Conservation (phyloP, 2,113 vertebrate genomes). For the Entomyzon cyanotis region DNA sequence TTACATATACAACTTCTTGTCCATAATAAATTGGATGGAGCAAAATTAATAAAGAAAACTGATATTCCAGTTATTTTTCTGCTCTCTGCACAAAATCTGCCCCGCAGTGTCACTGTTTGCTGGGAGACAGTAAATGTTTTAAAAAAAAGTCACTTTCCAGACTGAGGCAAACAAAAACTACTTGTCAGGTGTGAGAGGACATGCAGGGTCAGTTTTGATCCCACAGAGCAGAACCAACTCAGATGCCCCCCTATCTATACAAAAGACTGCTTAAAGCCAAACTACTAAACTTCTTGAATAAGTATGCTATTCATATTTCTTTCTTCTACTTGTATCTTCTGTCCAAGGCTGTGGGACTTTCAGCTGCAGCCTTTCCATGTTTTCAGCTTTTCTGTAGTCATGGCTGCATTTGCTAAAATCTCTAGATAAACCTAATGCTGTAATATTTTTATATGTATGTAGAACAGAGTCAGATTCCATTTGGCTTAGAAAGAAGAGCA, state of each 20-base stretch:
- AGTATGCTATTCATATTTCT: not conserved
- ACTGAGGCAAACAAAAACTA: not conserved
- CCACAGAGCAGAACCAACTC: not conserved
- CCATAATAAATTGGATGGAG: not conserved
- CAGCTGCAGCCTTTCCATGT: not conserved
- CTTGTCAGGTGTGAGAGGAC: not conserved
- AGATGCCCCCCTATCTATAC: not conserved
- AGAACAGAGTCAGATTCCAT: not conserved
- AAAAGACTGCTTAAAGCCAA: not conserved
- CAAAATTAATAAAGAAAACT: not conserved
- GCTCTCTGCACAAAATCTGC: not conserved
- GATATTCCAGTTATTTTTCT: not conserved
- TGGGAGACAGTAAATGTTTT: not conserved
- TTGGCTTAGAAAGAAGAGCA: not conserved
- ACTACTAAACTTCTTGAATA: not conserved
- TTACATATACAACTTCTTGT: not conserved
- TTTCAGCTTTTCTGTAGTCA: not conserved
- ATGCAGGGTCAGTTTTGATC: not conserved
- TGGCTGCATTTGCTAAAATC: not conserved
- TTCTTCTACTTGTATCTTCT: not conserved
- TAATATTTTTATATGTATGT: not conserved
- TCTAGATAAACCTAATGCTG: not conserved
- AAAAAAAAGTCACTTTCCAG: not conserved
- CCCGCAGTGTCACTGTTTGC: not conserved
- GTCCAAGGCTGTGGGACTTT: not conserved